Base-by-base conservation (phyloP, 1,140 invertebrate species). In the Neodiprion lecontei region DNA sequence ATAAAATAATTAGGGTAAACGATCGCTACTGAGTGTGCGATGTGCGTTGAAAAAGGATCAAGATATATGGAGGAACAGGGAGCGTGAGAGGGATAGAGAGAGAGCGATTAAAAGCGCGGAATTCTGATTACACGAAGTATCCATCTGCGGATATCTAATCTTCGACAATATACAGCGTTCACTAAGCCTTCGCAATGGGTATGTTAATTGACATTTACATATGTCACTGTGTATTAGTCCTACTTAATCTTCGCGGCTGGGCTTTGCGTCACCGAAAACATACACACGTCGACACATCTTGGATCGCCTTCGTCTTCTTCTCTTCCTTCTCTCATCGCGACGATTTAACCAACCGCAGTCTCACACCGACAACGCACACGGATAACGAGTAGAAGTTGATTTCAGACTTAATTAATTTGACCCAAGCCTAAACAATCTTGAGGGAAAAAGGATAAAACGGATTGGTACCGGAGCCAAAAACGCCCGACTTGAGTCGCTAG, bases 131-230 rank as follows among this genome's bases (percentile, higher is more conserved):
- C 28, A 40, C 28, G 28, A 40, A 40, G 28, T 40, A 40, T 40
- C 28, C 28, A 40, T 40, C 28, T 40, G 28, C 28, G 28, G 28
- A 40, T 40, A 40, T 40, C 28, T 40, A 40, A 40, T 40, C 28
- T 40, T 40, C 28, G 28, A 40, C 28, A 40, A 40, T 40, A 40
- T 40, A 40, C 28, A 40, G 7, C 53, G 53, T 4, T 61, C 2
- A n/a, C 53, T n/a, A 61, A n/a, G 53, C 53, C n/a, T n/a, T 61
- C 53, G 53, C n/a, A 61, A 61, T 61, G 53, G 53, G 53, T 61
- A 61, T 61, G 53, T 61, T 61, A 61, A 61, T 61, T 61, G 53
- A 61, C 53, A 61, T 61, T 61, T 61, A 61, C 53, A 61, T 61
- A 61, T 61, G 53, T 61, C 53, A 61, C 53, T 61, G n/a, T 9